A percentile compares a stretch with the other conserved stretches of the same genome.
Conservation (phyloP, 2,797 vertebrate species). For the Pelobates cultripes region DNA sequence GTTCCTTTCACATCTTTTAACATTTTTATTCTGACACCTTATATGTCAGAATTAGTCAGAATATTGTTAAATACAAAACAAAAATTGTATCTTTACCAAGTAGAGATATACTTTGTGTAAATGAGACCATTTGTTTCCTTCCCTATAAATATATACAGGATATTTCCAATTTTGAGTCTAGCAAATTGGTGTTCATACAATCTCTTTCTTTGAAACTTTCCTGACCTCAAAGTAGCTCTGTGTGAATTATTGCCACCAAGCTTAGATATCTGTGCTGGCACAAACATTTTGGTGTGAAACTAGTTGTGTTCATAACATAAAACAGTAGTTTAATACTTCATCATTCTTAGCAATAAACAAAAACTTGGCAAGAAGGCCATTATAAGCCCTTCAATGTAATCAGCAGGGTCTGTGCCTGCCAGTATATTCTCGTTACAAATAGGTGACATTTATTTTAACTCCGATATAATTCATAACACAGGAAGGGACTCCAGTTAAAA, state of each 20-base stretch:
- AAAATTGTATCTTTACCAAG: too few relatives aligned
- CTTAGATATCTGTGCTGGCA: constrained; percentile 1
- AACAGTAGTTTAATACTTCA: constrained; percentile 2
- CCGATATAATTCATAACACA: background rate
- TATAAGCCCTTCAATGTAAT: constrained; percentile 16
- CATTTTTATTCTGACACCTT: too few relatives aligned
- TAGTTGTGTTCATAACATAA: constrained; percentile 6
- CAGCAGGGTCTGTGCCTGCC: constrained; percentile 13
- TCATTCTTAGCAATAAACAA: constrained; percentile 20
- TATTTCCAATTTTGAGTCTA: too few relatives aligned
- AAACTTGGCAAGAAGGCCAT: constrained; percentile 9
- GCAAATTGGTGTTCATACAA: too few relatives aligned
- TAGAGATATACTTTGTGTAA: too few relatives aligned
- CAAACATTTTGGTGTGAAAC: background rate
- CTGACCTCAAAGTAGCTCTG: background rate
- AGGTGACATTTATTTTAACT: background rate
- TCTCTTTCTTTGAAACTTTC: background rate
- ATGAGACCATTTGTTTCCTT: too few relatives aligned
- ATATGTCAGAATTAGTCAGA: too few relatives aligned
- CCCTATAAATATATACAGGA: too few relatives aligned
- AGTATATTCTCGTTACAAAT: constrained; percentile 4
- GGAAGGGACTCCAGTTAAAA: too few relatives aligned
- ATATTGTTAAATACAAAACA: too few relatives aligned
- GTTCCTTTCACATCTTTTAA: too few relatives aligned
- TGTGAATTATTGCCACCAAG: background rate